Conservation (phyloP, 2,888 invertebrate genomes). For the Ellobium chinense region DNA sequence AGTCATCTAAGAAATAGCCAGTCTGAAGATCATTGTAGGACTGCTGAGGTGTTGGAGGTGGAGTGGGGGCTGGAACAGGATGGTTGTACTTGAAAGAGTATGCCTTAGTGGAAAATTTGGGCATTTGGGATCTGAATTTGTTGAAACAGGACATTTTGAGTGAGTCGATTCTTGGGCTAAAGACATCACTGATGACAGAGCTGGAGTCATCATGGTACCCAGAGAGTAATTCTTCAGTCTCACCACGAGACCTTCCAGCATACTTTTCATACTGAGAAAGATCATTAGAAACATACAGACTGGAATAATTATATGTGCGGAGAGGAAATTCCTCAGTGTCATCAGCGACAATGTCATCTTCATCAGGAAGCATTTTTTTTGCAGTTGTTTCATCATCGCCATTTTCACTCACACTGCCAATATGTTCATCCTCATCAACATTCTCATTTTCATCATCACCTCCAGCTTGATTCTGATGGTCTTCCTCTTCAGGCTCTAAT, state of each 20-base stretch:
- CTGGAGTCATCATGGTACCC: conserved; percentile 13
- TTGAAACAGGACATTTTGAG: background rate
- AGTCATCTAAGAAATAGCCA: background rate
- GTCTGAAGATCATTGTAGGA: conserved; percentile 1
- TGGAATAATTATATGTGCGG: background rate
- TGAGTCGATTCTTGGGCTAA: conserved; percentile 6
- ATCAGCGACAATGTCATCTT: background rate
- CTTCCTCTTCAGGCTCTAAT: no score
- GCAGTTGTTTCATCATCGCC: background rate
- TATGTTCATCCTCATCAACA: conserved; percentile 38
- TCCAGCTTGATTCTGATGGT: background rate
- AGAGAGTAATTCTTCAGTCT: conserved; percentile 6
- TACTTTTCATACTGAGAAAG: background rate
- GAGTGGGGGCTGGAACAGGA: background rate
- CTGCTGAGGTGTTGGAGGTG: background rate
- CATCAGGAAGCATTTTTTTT: background rate
- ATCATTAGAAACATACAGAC: background rate
- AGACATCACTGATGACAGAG: conserved; percentile 13
- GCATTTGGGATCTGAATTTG: conserved; percentile 46
- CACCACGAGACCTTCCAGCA: background rate
- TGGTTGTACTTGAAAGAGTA: conserved; percentile 24
- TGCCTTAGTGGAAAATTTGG: conserved; percentile 48
- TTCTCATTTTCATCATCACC: background rate
- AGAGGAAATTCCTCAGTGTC: background rate
- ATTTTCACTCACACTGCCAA: conserved; percentile 43